phyloP scores from a whole-genome alignment of 2,888 invertebrate species.

The Thereva nobilitata region DNA sequence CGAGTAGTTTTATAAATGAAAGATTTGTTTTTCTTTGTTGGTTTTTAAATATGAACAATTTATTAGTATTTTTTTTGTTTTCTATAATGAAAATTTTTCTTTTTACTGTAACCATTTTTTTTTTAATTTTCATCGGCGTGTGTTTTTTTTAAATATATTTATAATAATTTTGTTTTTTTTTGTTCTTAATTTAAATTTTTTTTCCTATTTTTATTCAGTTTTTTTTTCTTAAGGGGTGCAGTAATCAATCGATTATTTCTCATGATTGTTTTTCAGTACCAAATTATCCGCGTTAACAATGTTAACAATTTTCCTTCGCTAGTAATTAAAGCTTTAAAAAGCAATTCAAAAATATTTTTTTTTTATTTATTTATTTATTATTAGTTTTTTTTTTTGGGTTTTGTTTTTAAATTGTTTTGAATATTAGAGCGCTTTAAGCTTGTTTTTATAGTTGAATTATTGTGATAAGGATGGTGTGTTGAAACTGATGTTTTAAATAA shows the following conservation, averaged over 20 bases:
- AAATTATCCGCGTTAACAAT: slow-evolving; percentile 17
- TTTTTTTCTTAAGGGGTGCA: slow-evolving; percentile 13
- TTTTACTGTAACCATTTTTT: slow-evolving; percentile 8
- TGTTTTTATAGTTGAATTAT: no score
- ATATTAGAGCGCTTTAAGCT: no score
- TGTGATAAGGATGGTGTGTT: no score
- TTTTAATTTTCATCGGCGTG: background rate
- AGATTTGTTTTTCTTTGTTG: slow-evolving; percentile 2
- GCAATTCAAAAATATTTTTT: slow-evolving; percentile 19
- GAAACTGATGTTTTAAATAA: no score
- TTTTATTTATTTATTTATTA: background rate
- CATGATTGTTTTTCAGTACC: slow-evolving; percentile 23
- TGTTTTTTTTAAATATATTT: background rate
- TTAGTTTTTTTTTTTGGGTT: no score
- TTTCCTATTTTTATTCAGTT: slow-evolving; percentile 18
- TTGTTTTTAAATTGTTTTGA: no score
- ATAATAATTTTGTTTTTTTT: slow-evolving; percentile 2
- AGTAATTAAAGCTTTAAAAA: slow-evolving; percentile 31
- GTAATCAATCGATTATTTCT: slow-evolving; percentile 30
- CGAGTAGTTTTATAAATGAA: slow-evolving; percentile 21
- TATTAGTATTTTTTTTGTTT: background rate
- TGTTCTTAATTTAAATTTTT: background rate
- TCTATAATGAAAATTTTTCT: background rate
- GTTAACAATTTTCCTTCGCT: slow-evolving; percentile 16
- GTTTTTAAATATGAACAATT: slow-evolving; percentile 10